phyloP scores from a whole-genome alignment of 2,888 invertebrate genomes.

The Druceiella hillmani region DNA sequence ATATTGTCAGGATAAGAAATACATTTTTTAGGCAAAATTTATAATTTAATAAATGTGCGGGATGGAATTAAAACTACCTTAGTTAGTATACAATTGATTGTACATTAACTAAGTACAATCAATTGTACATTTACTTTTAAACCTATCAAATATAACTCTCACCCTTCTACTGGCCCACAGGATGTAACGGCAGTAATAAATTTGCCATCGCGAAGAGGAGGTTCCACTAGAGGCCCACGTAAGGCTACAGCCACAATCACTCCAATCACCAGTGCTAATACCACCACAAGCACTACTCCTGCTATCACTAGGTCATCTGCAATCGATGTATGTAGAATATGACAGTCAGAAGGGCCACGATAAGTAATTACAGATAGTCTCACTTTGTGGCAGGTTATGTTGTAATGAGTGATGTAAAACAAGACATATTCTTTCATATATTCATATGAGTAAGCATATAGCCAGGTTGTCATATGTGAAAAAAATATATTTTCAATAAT shows the following conservation, averaged over 20 bases:
- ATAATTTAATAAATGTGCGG: background rate
- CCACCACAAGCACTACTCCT: conserved; percentile 54
- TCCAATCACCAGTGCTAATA: conserved; percentile 58
- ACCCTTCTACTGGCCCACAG: conserved; percentile 79
- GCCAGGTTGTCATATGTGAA: too few species aligned
- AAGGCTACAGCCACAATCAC: conserved; percentile 55
- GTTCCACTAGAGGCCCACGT: conserved; percentile 46
- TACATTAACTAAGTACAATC: background rate
- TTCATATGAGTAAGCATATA: too few species aligned
- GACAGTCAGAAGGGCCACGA: too few species aligned
- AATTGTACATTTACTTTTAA: conserved; percentile 1
- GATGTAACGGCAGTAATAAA: conserved; percentile 67
- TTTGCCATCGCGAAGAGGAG: conserved; percentile 66
- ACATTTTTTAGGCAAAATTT: too few species aligned
- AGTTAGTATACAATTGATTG: conserved; percentile 1
- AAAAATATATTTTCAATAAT: too few species aligned
- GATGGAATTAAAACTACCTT: conserved; percentile 5
- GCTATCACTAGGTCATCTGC: conserved; percentile 53
- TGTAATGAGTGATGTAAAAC: too few species aligned
- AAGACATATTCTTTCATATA: too few species aligned
- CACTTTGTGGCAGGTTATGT: background rate
- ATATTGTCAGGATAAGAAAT: too few species aligned
- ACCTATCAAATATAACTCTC: conserved; percentile 25
- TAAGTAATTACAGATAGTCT: conserved; percentile 4
- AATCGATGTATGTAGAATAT: conserved; percentile 1